Conservation (phyloP, 2,888 invertebrate genomes). For the Troides helena region DNA sequence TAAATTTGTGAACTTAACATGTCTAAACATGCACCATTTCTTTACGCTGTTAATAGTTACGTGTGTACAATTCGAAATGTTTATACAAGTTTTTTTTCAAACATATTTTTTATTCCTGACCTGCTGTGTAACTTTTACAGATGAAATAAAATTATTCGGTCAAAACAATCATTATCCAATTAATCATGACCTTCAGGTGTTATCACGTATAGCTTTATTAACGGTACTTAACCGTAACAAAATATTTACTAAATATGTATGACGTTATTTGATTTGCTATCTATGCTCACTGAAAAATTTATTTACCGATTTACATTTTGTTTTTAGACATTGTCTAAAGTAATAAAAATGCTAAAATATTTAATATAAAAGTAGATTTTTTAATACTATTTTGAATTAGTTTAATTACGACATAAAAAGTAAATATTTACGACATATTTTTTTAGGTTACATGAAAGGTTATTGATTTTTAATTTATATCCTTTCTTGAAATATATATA, state of each 20-base stretch:
- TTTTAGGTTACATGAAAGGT: too few relatives aligned
- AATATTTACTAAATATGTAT: slow-evolving; percentile 1
- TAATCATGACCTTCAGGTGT: slow-evolving; percentile 36
- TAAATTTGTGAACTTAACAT: neutral
- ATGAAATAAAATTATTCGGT: neutral
- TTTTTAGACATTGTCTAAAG: neutral
- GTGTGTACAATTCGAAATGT: neutral
- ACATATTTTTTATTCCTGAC: too few relatives aligned
- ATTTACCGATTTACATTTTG: neutral
- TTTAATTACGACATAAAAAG: too few relatives aligned
- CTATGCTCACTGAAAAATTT: neutral
- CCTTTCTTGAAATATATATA: too few relatives aligned
- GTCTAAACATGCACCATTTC: neutral
- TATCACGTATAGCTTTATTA: slow-evolving; percentile 25
- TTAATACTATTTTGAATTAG: too few relatives aligned
- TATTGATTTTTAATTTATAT: too few relatives aligned
- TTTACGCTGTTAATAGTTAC: neutral
- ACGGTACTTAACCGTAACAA: neutral
- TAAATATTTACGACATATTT: too few relatives aligned
- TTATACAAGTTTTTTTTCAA: neutral
- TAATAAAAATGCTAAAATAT: neutral
- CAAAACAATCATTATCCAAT: slow-evolving; percentile 27
- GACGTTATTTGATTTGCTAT: neutral
- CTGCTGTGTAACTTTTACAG: too few relatives aligned
- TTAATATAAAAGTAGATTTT: too few relatives aligned